Conservation (phyloP, 2,888 invertebrate genomes). For the Noctua comes region DNA sequence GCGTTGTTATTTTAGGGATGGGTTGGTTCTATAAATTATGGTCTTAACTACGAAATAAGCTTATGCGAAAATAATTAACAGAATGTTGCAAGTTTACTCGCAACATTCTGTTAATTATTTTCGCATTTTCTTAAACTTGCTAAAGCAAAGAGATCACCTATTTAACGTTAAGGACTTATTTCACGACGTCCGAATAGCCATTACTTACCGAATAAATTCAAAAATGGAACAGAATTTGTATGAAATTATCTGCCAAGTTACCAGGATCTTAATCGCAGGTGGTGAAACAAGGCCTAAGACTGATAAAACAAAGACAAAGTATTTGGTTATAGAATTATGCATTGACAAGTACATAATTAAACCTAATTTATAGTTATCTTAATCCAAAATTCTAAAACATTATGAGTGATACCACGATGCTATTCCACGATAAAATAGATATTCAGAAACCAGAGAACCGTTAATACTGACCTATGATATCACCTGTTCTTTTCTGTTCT, state of each 20-base stretch:
- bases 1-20: constrained; percentile 31
- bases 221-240: too few relatives aligned
- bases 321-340: too few relatives aligned
- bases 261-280: too few relatives aligned
- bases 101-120: too few relatives aligned
- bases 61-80: background rate
- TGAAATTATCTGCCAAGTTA: too few relatives aligned
- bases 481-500: too few relatives aligned
- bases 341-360: too few relatives aligned
- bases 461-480: constrained; percentile 24
- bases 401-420: background rate
- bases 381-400: background rate
- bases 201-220: too few relatives aligned
- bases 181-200: too few relatives aligned
- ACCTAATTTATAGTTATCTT: too few relatives aligned
- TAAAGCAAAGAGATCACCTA: background rate
- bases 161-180: too few relatives aligned
- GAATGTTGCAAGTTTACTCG: background rate
- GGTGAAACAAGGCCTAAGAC: background rate
- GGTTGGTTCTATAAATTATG: background rate
- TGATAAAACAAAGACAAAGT: background rate
- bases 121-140: background rate
- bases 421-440: background rate
- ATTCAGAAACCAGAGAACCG: constrained; percentile 26
- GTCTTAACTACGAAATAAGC: background rate